These are phyloP conservation scores for Coregonus sp. DNA, from an alignment of 2,797 vertebrate genomes.

Conservation along the genomic window DNA sequence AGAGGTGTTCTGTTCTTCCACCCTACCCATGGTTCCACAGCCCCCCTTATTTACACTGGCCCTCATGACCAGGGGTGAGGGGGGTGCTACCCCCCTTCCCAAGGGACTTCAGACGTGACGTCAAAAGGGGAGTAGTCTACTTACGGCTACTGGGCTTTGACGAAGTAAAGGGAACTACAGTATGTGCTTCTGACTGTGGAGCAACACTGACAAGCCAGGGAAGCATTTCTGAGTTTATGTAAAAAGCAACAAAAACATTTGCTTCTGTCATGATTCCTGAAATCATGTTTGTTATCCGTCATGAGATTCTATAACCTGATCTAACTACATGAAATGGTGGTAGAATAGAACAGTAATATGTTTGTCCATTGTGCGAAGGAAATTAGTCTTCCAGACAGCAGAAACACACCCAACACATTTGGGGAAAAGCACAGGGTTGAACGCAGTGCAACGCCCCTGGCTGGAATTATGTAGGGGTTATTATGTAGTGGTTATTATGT, in stretches of 20 bases:
- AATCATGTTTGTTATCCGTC: no score
- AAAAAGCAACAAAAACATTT: not conserved
- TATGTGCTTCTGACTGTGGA: not conserved
- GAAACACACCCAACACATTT: no score
- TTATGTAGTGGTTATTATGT: not conserved
- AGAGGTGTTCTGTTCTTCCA: slow-evolving; percentile 24
- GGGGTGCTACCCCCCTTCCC: not conserved
- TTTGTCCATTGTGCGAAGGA: no score
- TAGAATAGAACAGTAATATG: no score
- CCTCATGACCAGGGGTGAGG: slow-evolving; percentile 32
- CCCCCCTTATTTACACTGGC: slow-evolving; percentile 28
- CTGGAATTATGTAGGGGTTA: not conserved
- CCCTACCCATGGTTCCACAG: slow-evolving; percentile 32
- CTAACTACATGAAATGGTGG: no score
- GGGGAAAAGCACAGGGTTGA: no score
- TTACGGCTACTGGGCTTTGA: slow-evolving; percentile 5
- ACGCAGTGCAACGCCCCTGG: no score
- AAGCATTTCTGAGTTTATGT: slow-evolving; percentile 6
- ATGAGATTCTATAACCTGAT: no score
- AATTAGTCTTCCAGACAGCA: no score
- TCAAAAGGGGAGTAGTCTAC: slow-evolving; percentile 13
- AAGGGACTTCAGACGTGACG: slow-evolving; percentile 15
- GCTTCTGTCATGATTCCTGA: no score
- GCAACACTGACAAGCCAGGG: not conserved
- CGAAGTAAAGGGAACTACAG: not conserved